phyloP scores from a whole-genome alignment of 2,888 invertebrate genomes.

The Pollenia angustigena region DNA sequence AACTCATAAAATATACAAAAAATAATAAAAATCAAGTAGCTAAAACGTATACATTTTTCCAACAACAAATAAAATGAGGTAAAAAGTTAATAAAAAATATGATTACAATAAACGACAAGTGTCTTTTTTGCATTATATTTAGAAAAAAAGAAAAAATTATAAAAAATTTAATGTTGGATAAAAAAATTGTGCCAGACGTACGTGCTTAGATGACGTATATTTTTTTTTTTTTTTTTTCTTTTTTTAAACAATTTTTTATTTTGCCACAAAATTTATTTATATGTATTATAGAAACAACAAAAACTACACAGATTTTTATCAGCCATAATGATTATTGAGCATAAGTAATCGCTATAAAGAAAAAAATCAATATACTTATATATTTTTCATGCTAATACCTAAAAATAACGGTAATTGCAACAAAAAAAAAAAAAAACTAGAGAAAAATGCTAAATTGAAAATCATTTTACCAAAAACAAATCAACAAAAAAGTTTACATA shows the following conservation, averaged over 20 bases:
- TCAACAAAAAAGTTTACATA: constrained; percentile 13
- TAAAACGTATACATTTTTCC: constrained; percentile 11
- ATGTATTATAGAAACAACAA: constrained; percentile 5
- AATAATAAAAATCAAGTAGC: constrained; percentile 35
- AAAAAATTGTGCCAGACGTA: constrained; percentile 42
- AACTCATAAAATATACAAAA: background rate
- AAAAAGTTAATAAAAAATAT: constrained; percentile 5
- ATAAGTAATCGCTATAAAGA: constrained; percentile 8
- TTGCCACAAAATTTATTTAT: constrained; percentile 6
- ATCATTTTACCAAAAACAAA: constrained; percentile 61
- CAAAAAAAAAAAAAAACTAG: constrained; percentile 8
- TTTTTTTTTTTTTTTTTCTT: constrained; percentile 9
- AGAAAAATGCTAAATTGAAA: constrained; percentile 58
- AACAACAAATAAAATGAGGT: background rate
- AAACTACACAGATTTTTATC: constrained; percentile 49
- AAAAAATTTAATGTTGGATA: constrained; percentile 4
- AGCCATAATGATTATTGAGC: constrained; percentile 52
- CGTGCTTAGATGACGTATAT: constrained; percentile 38
- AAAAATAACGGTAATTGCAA: constrained; percentile 45
- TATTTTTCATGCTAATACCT: constrained; percentile 51
- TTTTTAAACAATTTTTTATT: background rate
- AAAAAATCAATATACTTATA: constrained; percentile 39
- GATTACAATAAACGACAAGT: constrained; percentile 58
- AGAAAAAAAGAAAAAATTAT: background rate
- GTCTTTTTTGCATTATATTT: constrained; percentile 17